These are phyloP conservation scores for Drosophila murphyi DNA, from an alignment of 1,140 invertebrate genomes.

Conservation along the genomic window DNA sequence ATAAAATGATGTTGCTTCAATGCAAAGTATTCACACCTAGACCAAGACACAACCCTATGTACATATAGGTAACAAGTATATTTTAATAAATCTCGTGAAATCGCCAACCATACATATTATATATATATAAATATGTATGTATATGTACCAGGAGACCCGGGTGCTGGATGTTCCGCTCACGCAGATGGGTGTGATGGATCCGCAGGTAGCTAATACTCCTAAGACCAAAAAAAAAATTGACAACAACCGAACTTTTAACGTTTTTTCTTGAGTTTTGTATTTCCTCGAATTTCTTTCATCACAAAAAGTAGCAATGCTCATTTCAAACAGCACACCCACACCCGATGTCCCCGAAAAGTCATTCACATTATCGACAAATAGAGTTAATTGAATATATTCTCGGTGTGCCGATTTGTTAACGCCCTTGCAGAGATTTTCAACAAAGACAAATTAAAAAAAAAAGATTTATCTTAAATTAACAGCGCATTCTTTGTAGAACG, in stretches of 20 bases:
- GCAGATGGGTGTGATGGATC: constrained; percentile 94
- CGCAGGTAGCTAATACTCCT: constrained; percentile 88
- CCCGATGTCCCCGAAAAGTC: constrained; percentile 8
- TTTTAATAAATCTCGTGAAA: constrained; percentile 39
- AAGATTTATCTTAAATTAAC: too few relatives aligned
- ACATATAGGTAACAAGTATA: constrained; percentile 24
- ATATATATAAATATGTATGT: constrained; percentile 61
- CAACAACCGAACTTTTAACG: constrained; percentile 48
- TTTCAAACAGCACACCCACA: constrained; percentile 55
- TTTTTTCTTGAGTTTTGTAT: constrained; percentile 68
- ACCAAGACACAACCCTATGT: constrained; percentile 18
- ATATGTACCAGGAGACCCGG: constrained; percentile 87
- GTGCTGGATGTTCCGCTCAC: constrained; percentile 93
- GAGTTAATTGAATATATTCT: background rate
- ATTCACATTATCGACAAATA: constrained; percentile 7
- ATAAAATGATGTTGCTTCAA: constrained; percentile 1
- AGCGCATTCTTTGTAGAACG: too few relatives aligned
- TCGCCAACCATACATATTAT: constrained; percentile 41
- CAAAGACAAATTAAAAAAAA: background rate
- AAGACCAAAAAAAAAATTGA: constrained; percentile 50
- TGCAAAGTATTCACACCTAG: constrained; percentile 10
- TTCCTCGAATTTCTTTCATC: constrained; percentile 62
- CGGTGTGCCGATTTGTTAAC: constrained; percentile 7
- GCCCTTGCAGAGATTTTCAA: constrained; percentile 15
- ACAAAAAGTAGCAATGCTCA: constrained; percentile 55